Percentiles rank a stretch among this genome's conserved stretches.
Evolutionary conservation across 1,140 invertebrate species (phyloP).

Genomic region (Wasmannia auropunctata): DNA sequence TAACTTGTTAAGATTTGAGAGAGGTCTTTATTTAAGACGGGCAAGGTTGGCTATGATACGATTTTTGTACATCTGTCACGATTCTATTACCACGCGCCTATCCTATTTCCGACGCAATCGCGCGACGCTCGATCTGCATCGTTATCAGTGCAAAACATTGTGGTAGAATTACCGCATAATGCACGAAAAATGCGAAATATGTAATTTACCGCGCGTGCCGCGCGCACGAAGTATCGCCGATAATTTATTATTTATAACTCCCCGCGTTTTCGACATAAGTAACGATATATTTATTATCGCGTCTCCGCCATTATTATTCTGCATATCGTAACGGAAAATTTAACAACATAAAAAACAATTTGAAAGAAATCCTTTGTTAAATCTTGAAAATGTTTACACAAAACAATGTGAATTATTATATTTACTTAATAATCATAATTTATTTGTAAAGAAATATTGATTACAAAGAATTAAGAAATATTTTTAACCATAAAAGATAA

Average conservation of each 20-base stretch:
- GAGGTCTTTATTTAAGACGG: background rate
- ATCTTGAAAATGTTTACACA: background rate
- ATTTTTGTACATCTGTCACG: slow-evolving; percentile 7
- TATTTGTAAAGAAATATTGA: background rate
- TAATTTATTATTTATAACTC: slow-evolving; percentile 28
- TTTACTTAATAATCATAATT: background rate
- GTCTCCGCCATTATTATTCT: background rate
- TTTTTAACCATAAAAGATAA: slow-evolving; percentile 9
- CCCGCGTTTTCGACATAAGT: background rate
- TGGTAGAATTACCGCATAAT: slow-evolving; percentile 9
- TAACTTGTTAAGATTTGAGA: background rate
- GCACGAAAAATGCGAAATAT: slow-evolving; percentile 10
- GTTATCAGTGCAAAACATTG: slow-evolving; percentile 3
- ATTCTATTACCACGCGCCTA: background rate
- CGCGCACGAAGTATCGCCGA: background rate
- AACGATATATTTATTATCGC: slow-evolving; percentile 26
- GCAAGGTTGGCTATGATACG: background rate
- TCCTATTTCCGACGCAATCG: slow-evolving; percentile 2
- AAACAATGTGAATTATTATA: background rate
- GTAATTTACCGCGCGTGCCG: slow-evolving; percentile 1
- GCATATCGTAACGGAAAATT: background rate
- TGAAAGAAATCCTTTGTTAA: background rate
- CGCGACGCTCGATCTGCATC: background rate
- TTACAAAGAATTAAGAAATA: background rate
- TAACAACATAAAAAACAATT: background rate